Base-by-base conservation (phyloP, 2,797 vertebrate species). In the Tenualosa thibaudeaui region DNA sequence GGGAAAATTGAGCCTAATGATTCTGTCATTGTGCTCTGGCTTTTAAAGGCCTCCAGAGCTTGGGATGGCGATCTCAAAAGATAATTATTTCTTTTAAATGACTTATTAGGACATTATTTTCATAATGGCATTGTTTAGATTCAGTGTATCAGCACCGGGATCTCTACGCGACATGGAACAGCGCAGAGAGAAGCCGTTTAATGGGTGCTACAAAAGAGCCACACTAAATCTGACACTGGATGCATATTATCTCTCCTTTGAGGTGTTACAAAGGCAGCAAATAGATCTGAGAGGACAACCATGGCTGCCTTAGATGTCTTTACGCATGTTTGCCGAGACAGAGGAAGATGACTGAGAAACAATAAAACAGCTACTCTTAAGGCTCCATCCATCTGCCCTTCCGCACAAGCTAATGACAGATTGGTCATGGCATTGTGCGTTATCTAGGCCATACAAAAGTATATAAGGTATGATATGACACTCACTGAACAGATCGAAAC, bases 101-200 rank as follows among this genome's bases (percentile, higher is more conserved):
- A 83, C 68, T 90, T 88, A 87, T 91, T 89, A 90, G 88, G 85
- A 86, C 84, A 88, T 86, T 86, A 87, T 84, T 88, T 84, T 84
- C 46, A 26, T 68, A 62, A 82, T 31, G 50, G 82, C 82, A 86
- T 89, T 85, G 85, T 90, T 87, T 83, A 83, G 83, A 81, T 84
- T 84, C 83, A 40, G 82, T 83, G 84, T 86, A 85, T 88, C 84
- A 86, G 85, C 87, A 84, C 51, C 5, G 78, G 81, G 86, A 84
- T 82, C 65, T 84, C 84, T 84, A 62, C 84, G 12, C 54, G 51
- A 82, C 5, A 50, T n/a, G 37, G 50, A 65, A 68, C 13, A 8
- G 53, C 15, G 82, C 86, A 83, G 78, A 83, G 81, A 83, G 49
- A 86, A 60, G 82, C 37, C 84, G 51, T 85, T 75, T 51, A 85